Evolutionary conservation across 2,888 invertebrate genomes (phyloP).

Genomic region (Phaonia tiefii): DNA sequence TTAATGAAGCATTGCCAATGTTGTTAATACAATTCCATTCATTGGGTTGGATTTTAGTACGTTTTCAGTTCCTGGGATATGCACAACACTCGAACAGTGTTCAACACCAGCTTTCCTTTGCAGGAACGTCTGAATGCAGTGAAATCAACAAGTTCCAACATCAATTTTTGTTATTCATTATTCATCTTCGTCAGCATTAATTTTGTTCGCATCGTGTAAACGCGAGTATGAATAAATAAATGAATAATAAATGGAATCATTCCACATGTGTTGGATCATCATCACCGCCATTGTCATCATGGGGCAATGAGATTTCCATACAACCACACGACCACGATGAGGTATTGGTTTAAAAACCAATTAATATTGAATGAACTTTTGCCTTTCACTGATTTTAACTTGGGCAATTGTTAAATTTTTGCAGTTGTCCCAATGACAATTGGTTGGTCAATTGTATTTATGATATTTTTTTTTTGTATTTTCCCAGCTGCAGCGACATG

Average conservation of each 20-base stretch:
- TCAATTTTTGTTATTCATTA: conserved; percentile 60
- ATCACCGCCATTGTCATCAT: conserved; percentile 25
- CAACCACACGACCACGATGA: no score
- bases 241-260: background rate
- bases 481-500: no score
- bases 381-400: conserved; percentile 15
- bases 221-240: background rate
- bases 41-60: no score
- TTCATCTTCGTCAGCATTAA: conserved; percentile 49
- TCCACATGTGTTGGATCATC: conserved; percentile 29
- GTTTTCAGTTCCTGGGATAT: no score
- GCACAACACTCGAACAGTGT: no score
- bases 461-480: conserved; percentile 9
- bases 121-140: no score
- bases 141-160: background rate
- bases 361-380: conserved; percentile 69
- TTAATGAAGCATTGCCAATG: no score
- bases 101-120: no score
- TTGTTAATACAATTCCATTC: no score
- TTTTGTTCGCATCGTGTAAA: conserved; percentile 37
- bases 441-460: conserved; percentile 27
- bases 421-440: background rate
- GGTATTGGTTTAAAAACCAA: conserved; percentile 71
- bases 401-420: background rate
- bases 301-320: background rate